These are phyloP conservation scores for Loxodonta africana DNA, from an alignment of 2,113 vertebrate genomes.

Conservation along the genomic window DNA sequence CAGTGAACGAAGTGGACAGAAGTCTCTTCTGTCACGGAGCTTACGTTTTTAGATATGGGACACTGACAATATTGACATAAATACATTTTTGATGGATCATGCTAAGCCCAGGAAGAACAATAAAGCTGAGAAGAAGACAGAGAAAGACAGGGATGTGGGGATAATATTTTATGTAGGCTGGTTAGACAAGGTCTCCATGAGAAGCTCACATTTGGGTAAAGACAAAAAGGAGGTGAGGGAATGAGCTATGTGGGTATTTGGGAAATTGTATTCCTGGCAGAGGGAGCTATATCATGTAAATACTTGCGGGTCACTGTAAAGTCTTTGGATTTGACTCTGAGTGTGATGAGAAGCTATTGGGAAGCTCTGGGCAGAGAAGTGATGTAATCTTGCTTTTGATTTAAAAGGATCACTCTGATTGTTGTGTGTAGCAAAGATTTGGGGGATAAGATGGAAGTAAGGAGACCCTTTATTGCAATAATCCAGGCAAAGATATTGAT, in stretches of 20 bases:
- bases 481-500: background rate
- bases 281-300: background rate
- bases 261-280: background rate
- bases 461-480: background rate
- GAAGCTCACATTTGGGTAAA: background rate
- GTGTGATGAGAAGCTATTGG: background rate
- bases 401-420: slow-evolving; percentile 1
- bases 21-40: background rate
- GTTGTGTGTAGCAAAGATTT: background rate
- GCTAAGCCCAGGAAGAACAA: background rate
- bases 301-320: background rate
- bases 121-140: background rate
- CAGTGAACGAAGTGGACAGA: background rate
- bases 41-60: background rate
- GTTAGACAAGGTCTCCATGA: background rate
- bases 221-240: background rate
- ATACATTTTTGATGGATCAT: background rate
- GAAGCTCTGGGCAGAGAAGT: background rate
- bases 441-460: background rate
- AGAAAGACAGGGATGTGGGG: background rate
- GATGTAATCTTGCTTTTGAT: background rate
- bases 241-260: background rate
- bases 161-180: too few relatives aligned
- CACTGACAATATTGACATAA: background rate
- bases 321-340: background rate